These are phyloP conservation scores for Neomonachus schauinslandi DNA, from an alignment of 2,113 vertebrate species.

Conservation along the genomic window DNA sequence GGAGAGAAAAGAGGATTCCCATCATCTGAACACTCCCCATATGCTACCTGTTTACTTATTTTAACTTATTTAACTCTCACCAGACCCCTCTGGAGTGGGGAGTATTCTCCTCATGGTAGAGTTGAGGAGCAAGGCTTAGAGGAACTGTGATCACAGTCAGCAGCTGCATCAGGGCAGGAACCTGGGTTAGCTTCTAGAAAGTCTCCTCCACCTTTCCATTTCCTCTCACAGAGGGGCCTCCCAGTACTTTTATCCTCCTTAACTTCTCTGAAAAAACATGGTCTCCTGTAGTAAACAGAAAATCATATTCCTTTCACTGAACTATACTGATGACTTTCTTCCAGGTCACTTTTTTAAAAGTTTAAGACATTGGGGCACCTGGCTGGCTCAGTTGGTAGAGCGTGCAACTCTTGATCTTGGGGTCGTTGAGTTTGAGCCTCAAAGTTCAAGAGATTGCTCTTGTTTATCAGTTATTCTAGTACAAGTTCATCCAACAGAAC, in stretches of 20 bases:
- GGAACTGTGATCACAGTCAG: background rate
- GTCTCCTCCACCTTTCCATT: accelerated
- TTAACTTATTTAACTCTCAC: background rate
- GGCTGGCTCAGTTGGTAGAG: background rate
- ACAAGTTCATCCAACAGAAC: background rate
- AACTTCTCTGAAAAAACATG: background rate
- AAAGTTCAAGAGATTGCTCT: constrained; percentile 7
- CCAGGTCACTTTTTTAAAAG: background rate
- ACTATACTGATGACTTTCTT: background rate
- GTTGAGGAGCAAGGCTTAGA: background rate
- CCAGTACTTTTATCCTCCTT: background rate
- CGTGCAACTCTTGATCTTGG: background rate
- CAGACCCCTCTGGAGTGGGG: background rate
- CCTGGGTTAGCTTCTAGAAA: background rate
- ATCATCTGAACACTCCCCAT: background rate
- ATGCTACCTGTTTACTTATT: background rate
- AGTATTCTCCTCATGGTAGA: background rate
- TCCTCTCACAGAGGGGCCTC: background rate
- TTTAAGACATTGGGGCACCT: background rate
- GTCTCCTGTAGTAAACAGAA: background rate
- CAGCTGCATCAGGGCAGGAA: accelerated
- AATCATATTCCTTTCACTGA: background rate
- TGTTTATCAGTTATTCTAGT: background rate
- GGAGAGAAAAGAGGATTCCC: background rate
- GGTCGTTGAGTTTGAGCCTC: background rate